Conservation (phyloP, 2,113 vertebrate species). For the Chloropsis cyanopogon region DNA sequence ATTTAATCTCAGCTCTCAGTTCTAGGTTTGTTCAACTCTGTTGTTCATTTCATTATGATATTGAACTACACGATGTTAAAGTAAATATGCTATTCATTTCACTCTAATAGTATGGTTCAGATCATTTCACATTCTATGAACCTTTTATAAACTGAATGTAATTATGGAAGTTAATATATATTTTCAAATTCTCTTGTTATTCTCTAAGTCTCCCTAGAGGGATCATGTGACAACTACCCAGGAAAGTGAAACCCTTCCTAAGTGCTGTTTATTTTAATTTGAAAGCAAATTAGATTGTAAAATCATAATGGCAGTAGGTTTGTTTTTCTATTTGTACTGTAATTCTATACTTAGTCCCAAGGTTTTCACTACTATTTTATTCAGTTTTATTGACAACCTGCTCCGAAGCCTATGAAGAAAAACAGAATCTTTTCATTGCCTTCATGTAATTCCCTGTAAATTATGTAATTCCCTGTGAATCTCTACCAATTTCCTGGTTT, state of each 20-base stretch:
- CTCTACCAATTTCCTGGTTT: neutral
- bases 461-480: neutral
- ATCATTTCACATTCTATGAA: slow-evolving; percentile 47
- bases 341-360: neutral
- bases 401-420: neutral
- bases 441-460: neutral
- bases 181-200: slow-evolving; percentile 39
- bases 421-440: neutral
- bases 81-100: slow-evolving; percentile 55
- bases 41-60: slow-evolving; percentile 47
- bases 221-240: slow-evolving; percentile 4
- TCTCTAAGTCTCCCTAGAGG: slow-evolving; percentile 6
- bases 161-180: slow-evolving; percentile 29
- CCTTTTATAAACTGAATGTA: slow-evolving; percentile 44
- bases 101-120: slow-evolving; percentile 28
- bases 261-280: slow-evolving; percentile 47
- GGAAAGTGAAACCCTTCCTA: slow-evolving; percentile 30
- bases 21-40: slow-evolving; percentile 10
- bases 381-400: neutral
- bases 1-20: slow-evolving; percentile 30
- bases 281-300: slow-evolving; percentile 39
- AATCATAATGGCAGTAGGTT: neutral
- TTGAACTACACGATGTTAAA: slow-evolving; percentile 21
- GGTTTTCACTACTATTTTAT: neutral
- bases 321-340: slow-evolving; percentile 40